Percentiles rank a stretch among this genome's conserved stretches.
phyloP scores from a whole-genome alignment of 2,113 vertebrate species.

The Tyrannus savana region DNA sequence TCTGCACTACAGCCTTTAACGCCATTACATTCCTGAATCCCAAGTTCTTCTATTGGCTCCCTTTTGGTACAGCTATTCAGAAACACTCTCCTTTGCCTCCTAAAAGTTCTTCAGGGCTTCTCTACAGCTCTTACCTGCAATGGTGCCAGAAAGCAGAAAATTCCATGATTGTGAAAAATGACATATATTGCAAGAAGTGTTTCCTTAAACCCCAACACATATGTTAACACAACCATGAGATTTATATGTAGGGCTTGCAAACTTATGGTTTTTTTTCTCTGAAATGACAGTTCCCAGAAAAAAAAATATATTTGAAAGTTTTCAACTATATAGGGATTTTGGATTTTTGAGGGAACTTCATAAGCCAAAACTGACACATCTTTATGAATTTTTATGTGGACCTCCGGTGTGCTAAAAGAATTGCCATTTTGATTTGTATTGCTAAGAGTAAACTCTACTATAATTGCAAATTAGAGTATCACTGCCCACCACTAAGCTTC shows the following conservation, averaged over 20 bases:
- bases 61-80: background rate
- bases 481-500: background rate
- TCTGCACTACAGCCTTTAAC: background rate
- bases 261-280: rapidly evolving
- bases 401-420: background rate
- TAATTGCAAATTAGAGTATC: background rate
- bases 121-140: background rate
- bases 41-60: background rate
- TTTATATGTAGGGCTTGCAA: background rate
- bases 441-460: background rate
- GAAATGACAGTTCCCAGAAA: background rate
- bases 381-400: background rate
- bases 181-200: background rate
- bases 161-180: background rate
- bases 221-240: background rate
- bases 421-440: background rate
- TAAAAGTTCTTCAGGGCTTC: background rate
- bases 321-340: background rate
- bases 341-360: background rate
- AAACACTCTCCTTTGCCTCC: background rate
- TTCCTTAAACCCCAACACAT: background rate
- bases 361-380: background rate
- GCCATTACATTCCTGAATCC: background rate
- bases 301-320: background rate
- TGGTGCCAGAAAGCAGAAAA: background rate